These are phyloP conservation scores for Brachystomella parvula DNA, from an alignment of 1,140 invertebrate species.

Conservation along the genomic window DNA sequence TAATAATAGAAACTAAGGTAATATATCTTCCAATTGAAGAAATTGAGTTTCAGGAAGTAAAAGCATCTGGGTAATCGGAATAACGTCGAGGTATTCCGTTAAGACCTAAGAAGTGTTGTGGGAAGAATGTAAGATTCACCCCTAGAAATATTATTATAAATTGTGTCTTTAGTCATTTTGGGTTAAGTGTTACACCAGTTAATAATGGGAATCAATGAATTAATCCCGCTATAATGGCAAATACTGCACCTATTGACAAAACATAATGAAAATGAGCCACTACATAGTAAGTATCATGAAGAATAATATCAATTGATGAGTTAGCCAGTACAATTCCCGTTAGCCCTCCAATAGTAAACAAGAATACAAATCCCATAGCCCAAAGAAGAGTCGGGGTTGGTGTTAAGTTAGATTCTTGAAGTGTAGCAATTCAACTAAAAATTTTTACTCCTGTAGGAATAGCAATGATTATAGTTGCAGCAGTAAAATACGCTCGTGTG, in stretches of 20 bases:
- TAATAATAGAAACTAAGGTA: slow-evolving; percentile 48
- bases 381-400: slow-evolving; percentile 52
- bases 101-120: slow-evolving; percentile 65
- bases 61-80: slow-evolving; percentile 61
- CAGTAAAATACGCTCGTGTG: slow-evolving; percentile 63
- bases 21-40: slow-evolving; percentile 56
- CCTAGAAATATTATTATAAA: slow-evolving; percentile 52
- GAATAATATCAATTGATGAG: slow-evolving; percentile 58
- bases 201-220: slow-evolving; percentile 58
- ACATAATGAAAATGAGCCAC: slow-evolving; percentile 67
- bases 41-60: slow-evolving; percentile 54
- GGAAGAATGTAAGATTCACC: slow-evolving; percentile 61
- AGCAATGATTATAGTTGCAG: slow-evolving; percentile 64
- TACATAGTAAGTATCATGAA: slow-evolving; percentile 69
- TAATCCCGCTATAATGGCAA: slow-evolving; percentile 60
- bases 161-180: slow-evolving; percentile 40
- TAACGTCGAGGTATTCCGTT: slow-evolving; percentile 63
- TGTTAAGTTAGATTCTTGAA: slow-evolving; percentile 49
- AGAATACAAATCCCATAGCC: slow-evolving; percentile 60
- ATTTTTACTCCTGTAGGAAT: slow-evolving; percentile 59
- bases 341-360: slow-evolving; percentile 57
- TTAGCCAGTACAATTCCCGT: slow-evolving; percentile 60
- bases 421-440: slow-evolving; percentile 55
- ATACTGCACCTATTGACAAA: slow-evolving; percentile 58
- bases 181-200: slow-evolving; percentile 51